Base-by-base conservation (phyloP, 2,113 vertebrate species). In the Equus przewalskii region DNA sequence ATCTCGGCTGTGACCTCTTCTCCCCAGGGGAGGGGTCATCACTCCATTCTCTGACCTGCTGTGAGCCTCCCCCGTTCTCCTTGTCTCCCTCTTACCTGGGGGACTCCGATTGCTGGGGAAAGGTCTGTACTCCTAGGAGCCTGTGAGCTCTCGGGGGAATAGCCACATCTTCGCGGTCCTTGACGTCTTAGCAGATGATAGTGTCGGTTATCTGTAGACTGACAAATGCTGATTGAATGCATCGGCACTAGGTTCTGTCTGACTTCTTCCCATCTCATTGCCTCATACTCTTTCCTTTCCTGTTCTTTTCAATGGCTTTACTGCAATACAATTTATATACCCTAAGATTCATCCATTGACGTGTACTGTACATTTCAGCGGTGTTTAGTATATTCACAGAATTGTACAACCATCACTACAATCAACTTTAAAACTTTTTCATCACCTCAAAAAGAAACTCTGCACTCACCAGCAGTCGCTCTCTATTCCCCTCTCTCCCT, bases 161-260 rank as follows among this genome's bases (percentile, higher is more conserved):
- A 13, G 1, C 13, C 33, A 49, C 7, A 36, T 7, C 44, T 22
- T 7, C 15, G 41, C 14, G 33, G 7, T 62, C 54, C 56, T 51
- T 22, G 67, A 46, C 1, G 1, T 21, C 33, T 19, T 28, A 46
- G 67, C 56, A 16, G n/a, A 30, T 6, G 16, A 46, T 46, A 12
- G 10, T 36, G 15, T 15, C 1, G 4, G 36, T 11, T 15, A 0
- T 5, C 3, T n/a, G 56, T 6, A 30, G 54, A 22, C 2, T 7
- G 26, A 22, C 18, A 33, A 30, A 1, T 30, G 80, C 80, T 58
- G 36, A 4, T 5, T 3, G 64, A 70, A 24, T 30, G n/a, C 41
- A 1, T 5, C 13, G 21, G 78, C 7, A 54, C 46, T 36, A 33
- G 6, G 22, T 58, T 33, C 69, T 4, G 7, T 62, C 64, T 65